Percentiles rank a stretch among this genome's conserved stretches.
These are phyloP conservation scores for Macroteleia sp. DNA, from an alignment of 2,888 invertebrate species.

Conservation along the genomic window DNA sequence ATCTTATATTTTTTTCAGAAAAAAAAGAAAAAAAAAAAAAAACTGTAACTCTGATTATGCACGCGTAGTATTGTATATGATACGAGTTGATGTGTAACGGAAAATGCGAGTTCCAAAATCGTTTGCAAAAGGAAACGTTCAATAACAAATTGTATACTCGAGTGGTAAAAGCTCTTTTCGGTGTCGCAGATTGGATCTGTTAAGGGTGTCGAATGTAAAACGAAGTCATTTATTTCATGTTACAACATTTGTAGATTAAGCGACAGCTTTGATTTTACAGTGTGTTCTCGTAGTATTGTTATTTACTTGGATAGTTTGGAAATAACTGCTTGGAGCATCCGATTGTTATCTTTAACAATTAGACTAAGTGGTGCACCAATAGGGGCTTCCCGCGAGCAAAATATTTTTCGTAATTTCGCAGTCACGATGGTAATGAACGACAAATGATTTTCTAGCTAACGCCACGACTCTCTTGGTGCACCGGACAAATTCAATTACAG, in stretches of 20 bases:
- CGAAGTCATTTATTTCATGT: neutral
- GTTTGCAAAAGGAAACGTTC: no score
- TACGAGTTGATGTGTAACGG: conserved; percentile 1
- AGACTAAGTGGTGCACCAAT: conserved; percentile 3
- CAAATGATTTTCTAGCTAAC: no score
- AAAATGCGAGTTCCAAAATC: no score
- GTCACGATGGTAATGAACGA: neutral
- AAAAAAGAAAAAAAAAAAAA: no score
- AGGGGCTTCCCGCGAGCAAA: neutral
- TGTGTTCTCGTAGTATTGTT: conserved; percentile 45
- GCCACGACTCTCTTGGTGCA: conserved; percentile 12
- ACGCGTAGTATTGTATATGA: conserved; percentile 36
- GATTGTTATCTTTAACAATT: conserved; percentile 43
- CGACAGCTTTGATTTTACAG: conserved; percentile 34
- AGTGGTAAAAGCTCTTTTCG: no score
- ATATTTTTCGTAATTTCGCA: neutral
- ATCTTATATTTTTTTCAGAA: no score
- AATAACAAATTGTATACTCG: no score
- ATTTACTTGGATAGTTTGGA: conserved; percentile 42
- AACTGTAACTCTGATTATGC: conserved; percentile 34
- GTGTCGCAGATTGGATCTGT: conserved; percentile 44
- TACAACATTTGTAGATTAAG: conserved; percentile 32
- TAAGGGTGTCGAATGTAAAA: conserved; percentile 27
- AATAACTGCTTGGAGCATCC: conserved; percentile 50
- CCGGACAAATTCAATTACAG: conserved; percentile 12